phyloP scores from a whole-genome alignment of 2,113 vertebrate genomes.

The Zosterops japonicus region DNA sequence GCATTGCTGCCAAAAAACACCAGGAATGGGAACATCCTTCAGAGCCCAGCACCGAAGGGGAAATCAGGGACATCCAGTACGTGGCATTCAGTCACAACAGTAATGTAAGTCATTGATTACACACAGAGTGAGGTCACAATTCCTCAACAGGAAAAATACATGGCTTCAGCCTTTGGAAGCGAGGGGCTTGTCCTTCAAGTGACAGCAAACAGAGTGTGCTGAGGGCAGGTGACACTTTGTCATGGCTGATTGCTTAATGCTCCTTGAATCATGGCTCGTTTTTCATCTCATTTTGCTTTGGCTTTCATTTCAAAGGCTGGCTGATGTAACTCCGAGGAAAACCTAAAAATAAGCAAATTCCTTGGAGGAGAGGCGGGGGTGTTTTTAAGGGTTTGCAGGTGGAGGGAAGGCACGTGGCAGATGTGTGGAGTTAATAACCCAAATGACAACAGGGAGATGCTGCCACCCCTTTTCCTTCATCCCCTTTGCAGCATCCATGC shows the following conservation, averaged over 20 bases:
- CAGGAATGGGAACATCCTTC: background rate
- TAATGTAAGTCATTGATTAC: background rate
- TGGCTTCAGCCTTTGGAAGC: background rate
- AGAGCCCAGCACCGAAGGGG: background rate
- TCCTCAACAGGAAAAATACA: background rate
- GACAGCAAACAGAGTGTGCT: background rate
- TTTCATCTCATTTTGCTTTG: background rate
- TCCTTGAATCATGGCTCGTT: background rate
- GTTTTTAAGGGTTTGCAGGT: background rate
- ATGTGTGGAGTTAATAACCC: background rate
- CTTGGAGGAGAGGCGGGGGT: background rate
- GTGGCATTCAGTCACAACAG: background rate
- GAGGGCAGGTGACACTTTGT: background rate
- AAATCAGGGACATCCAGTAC: background rate
- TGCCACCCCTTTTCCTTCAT: background rate
- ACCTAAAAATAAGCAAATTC: constrained; percentile 18
- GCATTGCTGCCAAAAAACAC: accelerated
- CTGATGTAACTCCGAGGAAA: background rate
- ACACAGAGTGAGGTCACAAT: background rate
- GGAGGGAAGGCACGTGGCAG: background rate
- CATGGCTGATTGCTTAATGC: background rate
- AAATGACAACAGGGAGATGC: background rate
- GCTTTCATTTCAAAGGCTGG: background rate
- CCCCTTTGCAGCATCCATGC: background rate
- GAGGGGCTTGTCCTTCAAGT: constrained; percentile 3